A percentile compares a stretch with the other conserved stretches of the same genome.
Conservation (phyloP, 1,140 invertebrate species). For the Magallana gigas region DNA sequence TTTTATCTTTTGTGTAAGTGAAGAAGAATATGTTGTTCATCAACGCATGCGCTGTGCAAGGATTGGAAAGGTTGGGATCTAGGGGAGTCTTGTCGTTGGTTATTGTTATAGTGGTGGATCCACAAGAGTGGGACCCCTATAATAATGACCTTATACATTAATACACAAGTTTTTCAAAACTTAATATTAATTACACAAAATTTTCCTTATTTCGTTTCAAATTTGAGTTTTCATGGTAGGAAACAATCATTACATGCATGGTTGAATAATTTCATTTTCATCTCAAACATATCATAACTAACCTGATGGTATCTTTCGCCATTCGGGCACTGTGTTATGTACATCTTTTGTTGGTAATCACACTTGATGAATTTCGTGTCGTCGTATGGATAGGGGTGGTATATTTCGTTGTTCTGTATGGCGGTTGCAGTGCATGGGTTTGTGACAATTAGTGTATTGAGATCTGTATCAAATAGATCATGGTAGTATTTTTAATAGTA, state of each 20-base stretch:
- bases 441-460: not conserved
- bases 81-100: conserved; percentile 33
- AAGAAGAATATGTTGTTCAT: conserved; percentile 36
- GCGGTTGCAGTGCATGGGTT: conserved; percentile 49
- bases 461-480: not conserved
- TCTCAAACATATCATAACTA: too few relatives aligned
- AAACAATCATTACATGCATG: not conserved
- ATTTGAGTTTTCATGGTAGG: too few relatives aligned
- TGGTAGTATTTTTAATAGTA: not conserved
- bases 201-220: too few relatives aligned
- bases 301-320: conserved; percentile 53
- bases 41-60: conserved; percentile 46
- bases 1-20: conserved; percentile 20
- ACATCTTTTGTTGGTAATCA: conserved; percentile 54
- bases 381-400: conserved; percentile 57
- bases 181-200: too few relatives aligned
- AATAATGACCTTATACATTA: not conserved
- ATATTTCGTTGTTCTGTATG: conserved; percentile 38
- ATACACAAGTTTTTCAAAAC: not conserved
- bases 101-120: conserved; percentile 11
- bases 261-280: not conserved
- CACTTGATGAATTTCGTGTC: conserved; percentile 59
- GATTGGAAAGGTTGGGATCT: conserved; percentile 40
- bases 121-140: conserved; percentile 41
- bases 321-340: conserved; percentile 56